phyloP scores from a whole-genome alignment of 2,888 invertebrate species.

The Luperina nickerlii region DNA sequence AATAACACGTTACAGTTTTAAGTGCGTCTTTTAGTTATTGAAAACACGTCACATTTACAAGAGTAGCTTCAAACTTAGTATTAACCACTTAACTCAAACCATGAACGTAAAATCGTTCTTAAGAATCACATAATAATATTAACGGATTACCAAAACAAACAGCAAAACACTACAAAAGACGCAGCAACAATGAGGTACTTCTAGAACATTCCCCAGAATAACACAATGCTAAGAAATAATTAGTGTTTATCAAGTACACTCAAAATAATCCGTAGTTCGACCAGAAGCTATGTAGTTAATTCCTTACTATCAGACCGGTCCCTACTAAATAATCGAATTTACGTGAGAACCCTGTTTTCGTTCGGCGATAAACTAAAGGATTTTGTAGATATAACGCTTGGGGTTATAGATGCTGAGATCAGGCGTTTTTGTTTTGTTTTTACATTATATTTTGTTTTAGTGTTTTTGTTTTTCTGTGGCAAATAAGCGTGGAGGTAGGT shows the following conservation, averaged over 20 bases:
- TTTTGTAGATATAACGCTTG: slow-evolving; percentile 58
- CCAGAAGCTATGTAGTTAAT: slow-evolving; percentile 55
- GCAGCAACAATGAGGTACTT: not conserved
- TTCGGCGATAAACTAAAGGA: slow-evolving; percentile 59
- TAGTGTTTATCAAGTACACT: slow-evolving; percentile 31
- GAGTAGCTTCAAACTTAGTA: not conserved
- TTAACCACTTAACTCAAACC: not conserved
- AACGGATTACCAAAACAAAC: not conserved
- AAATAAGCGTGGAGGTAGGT: slow-evolving; percentile 17
- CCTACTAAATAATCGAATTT: slow-evolving; percentile 63
- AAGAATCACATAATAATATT: not conserved
- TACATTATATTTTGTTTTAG: slow-evolving; percentile 46
- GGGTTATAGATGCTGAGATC: slow-evolving; percentile 30
- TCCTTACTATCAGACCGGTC: slow-evolving; percentile 45
- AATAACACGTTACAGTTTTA: not conserved
- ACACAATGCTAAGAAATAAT: slow-evolving; percentile 46
- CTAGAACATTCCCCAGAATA: slow-evolving; percentile 16
- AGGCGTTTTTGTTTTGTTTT: slow-evolving; percentile 35
- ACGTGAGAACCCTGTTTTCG: slow-evolving; percentile 46
- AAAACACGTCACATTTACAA: not conserved
- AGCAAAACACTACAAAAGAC: not conserved
- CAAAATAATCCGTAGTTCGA: slow-evolving; percentile 37
- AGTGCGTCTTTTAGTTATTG: not conserved
- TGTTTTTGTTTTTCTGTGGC: slow-evolving; percentile 15
- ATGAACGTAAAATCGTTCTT: not conserved